These are phyloP conservation scores for Theodoxus fluviatilis DNA, from an alignment of 2,888 invertebrate genomes.

Conservation along the genomic window DNA sequence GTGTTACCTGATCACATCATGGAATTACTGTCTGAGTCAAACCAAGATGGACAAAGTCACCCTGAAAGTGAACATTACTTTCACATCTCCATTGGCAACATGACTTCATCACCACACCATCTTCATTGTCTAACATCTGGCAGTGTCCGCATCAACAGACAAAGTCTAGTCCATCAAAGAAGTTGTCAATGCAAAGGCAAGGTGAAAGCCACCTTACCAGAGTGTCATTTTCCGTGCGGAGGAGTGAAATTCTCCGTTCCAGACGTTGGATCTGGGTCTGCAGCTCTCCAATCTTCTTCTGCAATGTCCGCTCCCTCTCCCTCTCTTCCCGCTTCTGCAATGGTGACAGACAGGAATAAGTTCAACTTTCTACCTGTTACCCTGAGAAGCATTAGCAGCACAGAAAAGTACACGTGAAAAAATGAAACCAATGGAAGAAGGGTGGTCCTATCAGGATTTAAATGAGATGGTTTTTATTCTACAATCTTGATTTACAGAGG, in stretches of 20 bases:
- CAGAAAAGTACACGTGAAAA: neutral
- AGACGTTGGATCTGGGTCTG: slow-evolving; percentile 56
- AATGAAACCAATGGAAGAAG: neutral
- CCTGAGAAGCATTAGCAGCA: neutral
- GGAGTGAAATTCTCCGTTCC: slow-evolving; percentile 55
- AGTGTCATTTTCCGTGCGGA: slow-evolving; percentile 61
- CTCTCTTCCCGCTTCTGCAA: slow-evolving; percentile 37
- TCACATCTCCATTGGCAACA: no score
- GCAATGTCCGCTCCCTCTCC: slow-evolving; percentile 56
- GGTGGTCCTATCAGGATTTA: neutral
- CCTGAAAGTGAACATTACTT: no score
- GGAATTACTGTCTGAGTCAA: no score
- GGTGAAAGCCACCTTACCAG: slow-evolving; percentile 57
- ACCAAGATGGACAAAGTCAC: no score
- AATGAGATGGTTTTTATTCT: no score
- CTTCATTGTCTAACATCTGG: no score
- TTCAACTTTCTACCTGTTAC: neutral
- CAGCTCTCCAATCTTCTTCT: slow-evolving; percentile 58
- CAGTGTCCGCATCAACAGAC: no score
- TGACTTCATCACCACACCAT: no score
- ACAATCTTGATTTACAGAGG: no score
- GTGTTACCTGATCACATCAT: no score
- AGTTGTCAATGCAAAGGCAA: no score
- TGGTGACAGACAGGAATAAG: neutral
- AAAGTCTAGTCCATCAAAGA: no score